Evolutionary conservation across 2,888 invertebrate genomes (phyloP).

Genomic region (Anthrax anthrax): DNA sequence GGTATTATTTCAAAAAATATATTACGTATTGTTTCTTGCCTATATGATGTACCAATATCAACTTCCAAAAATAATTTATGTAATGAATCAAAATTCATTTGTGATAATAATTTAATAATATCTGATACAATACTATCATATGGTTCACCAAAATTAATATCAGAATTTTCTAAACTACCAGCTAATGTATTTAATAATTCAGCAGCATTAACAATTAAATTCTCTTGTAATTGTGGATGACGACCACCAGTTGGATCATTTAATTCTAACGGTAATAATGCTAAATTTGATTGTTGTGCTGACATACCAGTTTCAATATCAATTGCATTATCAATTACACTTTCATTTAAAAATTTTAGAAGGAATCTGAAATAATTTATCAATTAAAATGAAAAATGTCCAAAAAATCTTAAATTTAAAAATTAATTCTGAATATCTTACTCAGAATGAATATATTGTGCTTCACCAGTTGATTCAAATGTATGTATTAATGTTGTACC

Average conservation of each 20-base stretch:
- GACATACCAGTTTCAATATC: slow-evolving; percentile 33
- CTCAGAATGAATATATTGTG: slow-evolving; percentile 33
- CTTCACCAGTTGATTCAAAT: slow-evolving; percentile 34
- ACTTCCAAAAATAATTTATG: slow-evolving; percentile 40
- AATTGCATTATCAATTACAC: slow-evolving; percentile 30
- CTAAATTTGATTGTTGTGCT: slow-evolving; percentile 22
- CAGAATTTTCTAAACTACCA: slow-evolving; percentile 29
- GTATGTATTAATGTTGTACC: slow-evolving; percentile 33
- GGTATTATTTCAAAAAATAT: slow-evolving; percentile 59
- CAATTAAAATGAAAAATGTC: not conserved
- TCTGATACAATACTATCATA: slow-evolving; percentile 32
- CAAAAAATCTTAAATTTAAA: not conserved
- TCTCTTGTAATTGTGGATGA: slow-evolving; percentile 28
- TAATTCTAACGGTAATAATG: slow-evolving; percentile 23
- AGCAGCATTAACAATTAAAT: slow-evolving; percentile 23
- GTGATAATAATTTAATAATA: slow-evolving; percentile 28
- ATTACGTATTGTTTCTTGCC: slow-evolving; percentile 57
- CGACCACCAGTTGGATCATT: slow-evolving; percentile 33
- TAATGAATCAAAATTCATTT: slow-evolving; percentile 30
- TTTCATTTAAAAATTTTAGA: slow-evolving; percentile 28
- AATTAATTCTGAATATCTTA: slow-evolving; percentile 12
- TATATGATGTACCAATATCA: slow-evolving; percentile 55
- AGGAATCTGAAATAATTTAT: slow-evolving; percentile 17
- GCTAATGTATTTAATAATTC: slow-evolving; percentile 27
- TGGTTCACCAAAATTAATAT: slow-evolving; percentile 31